Conservation (phyloP, 2,113 vertebrate genomes). For the Harpagus bidentatus region DNA sequence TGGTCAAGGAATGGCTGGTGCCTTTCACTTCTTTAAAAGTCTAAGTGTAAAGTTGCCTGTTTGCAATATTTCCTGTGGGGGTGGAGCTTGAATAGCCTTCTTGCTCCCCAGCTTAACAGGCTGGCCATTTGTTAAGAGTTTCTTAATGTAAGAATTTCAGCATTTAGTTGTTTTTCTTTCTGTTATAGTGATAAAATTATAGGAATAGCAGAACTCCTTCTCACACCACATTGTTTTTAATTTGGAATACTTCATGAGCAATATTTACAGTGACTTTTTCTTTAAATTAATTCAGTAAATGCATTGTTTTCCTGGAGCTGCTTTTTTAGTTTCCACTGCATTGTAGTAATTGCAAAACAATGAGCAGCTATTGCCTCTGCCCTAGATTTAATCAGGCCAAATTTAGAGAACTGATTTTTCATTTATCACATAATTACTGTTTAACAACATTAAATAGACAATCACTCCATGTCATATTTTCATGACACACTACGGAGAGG, state of each 20-base stretch:
- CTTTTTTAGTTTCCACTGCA: not conserved
- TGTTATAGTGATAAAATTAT: not conserved
- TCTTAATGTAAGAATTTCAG: not conserved
- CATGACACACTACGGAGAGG: not conserved
- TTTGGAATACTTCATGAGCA: not conserved
- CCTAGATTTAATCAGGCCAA: not conserved
- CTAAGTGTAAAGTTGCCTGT: not conserved
- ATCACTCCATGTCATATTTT: not conserved
- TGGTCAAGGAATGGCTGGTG: not conserved
- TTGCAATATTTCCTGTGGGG: conserved; percentile 24
- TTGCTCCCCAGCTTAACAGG: not conserved
- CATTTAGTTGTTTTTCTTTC: not conserved
- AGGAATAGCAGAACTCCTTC: not conserved
- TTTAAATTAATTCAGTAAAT: not conserved
- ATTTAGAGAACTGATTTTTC: not conserved
- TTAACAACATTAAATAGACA: not conserved
- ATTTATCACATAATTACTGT: not conserved
- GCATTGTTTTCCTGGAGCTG: not conserved
- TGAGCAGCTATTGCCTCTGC: not conserved
- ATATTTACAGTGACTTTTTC: not conserved
- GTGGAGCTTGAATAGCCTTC: not conserved
- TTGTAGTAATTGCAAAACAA: not conserved
- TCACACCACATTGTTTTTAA: not conserved
- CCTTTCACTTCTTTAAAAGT: not conserved
- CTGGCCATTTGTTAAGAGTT: not conserved